Conservation (phyloP, 1,140 invertebrate species). For the Proales similis region DNA sequence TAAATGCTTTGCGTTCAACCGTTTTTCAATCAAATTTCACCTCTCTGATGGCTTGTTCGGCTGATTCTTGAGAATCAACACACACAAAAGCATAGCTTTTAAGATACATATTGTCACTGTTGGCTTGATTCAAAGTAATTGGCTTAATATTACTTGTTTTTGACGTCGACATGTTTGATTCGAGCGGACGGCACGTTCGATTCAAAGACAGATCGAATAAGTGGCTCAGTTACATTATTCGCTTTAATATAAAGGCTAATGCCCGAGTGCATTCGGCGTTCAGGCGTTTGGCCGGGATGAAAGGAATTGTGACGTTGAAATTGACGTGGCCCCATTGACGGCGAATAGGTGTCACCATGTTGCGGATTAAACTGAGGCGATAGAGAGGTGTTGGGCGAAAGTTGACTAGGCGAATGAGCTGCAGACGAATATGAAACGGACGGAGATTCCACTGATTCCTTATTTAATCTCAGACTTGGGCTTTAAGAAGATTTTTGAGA, state of each 20-base stretch:
- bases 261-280: conserved; percentile 16
- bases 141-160: conserved; percentile 13
- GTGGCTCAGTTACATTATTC: conserved; percentile 31
- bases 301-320: conserved; percentile 15
- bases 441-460: too few relatives aligned
- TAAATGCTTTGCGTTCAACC: not conserved
- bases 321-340: conserved; percentile 5
- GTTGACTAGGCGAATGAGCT: conserved; percentile 11
- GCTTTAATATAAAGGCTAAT: conserved; percentile 23
- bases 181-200: conserved; percentile 18
- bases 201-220: conserved; percentile 4
- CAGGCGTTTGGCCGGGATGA: not conserved
- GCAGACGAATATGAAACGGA: conserved; percentile 36
- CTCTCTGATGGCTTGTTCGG: conserved; percentile 26
- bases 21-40: not conserved
- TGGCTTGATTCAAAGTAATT: not conserved
- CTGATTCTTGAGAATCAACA: conserved; percentile 31
- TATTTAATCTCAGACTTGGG: too few relatives aligned
- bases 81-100: conserved; percentile 25
- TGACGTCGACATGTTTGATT: conserved; percentile 26
- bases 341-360: not conserved
- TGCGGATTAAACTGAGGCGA: too few relatives aligned
- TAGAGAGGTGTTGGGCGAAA: too few relatives aligned
- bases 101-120: not conserved
- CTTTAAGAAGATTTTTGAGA: too few relatives aligned